A percentile compares a stretch with the other conserved stretches of the same genome.
phyloP scores from a whole-genome alignment of 2,113 vertebrate genomes.

The Dendrocopos noguchii region DNA sequence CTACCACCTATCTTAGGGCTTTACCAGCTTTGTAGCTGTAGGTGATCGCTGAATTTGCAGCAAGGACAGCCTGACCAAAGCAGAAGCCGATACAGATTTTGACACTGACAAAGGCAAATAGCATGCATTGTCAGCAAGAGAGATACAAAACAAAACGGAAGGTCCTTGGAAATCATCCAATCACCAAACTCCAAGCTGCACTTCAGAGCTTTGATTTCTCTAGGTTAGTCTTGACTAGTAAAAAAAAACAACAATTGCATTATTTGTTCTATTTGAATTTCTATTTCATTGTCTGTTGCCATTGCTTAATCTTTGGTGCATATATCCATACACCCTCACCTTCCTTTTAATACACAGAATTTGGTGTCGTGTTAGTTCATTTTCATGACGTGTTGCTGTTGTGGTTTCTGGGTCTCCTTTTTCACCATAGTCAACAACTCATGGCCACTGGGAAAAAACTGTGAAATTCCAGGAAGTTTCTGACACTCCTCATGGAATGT shows the following conservation, averaged over 20 bases:
- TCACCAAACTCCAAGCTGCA: neutral
- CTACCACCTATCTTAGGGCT: neutral
- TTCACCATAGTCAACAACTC: neutral
- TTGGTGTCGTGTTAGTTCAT: neutral
- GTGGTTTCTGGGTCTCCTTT: neutral
- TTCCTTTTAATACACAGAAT: neutral
- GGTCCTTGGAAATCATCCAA: neutral
- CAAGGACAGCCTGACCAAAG: neutral
- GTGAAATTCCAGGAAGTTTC: neutral
- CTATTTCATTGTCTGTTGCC: neutral
- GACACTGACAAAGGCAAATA: neutral
- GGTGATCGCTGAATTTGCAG: neutral
- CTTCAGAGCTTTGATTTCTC: neutral
- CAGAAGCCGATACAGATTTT: neutral
- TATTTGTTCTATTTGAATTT: neutral
- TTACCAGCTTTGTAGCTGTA: neutral
- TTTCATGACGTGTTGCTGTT: neutral
- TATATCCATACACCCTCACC: rapidly evolving
- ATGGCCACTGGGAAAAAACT: neutral
- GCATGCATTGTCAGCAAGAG: rapidly evolving
- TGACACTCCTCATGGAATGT: neutral
- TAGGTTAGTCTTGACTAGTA: neutral
- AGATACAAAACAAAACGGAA: neutral
- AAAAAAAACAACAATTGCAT: neutral
- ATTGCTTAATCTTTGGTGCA: neutral